Evolutionary conservation across 2,888 invertebrate genomes (phyloP), one percentile per base, ranked within the genome.

Genomic region (Mamestra brassicae): DNA sequence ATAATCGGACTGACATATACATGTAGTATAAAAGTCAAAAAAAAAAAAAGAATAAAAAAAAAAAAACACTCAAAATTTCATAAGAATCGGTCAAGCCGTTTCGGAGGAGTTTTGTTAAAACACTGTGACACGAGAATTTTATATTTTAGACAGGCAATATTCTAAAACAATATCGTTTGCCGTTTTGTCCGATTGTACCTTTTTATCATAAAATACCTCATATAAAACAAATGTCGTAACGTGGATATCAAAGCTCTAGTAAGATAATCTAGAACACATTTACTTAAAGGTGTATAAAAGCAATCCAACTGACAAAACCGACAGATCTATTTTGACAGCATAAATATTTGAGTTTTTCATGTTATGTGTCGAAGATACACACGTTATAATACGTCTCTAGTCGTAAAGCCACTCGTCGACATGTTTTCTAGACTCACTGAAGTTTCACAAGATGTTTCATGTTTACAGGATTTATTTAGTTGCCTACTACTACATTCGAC

Each of bases 381-480:
- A 36, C 8, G 47, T 42, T n/a, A 77, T 3, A 45, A 78, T 52
- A 50, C 50, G 10, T 52, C 26, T 58, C 26, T 10, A 17, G 52
- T 36, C 58, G 11, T 26, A 45, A 78, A 38, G 11, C 11, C 13
- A n/a, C 17, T 52, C 38, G 34, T 45, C 11, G 34, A n/a, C 26
- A 38, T 52, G 36, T 36, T 62, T 63, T 26, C 50, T 74, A 34
- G 34, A 74, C 42, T 54, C 8, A 34, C 45, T 76, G 26, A 63
- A 47, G 17, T 34, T 55, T n/a, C 38, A 15, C n/a, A 17, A 50
- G 38, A 55, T 34, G 26, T 47, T 42, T 68, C 15, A 68, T 68
- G 15, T 11, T 67, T 26, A 58, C 66, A 26, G 26, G 26, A 38
- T 69, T 50, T 47, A 26, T 50, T 36, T 11, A 7, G 26, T 7